Evolutionary conservation across 1,140 invertebrate species (phyloP), one percentile per base, ranked within the genome.

Genomic region (Drosophila sproati): DNA sequence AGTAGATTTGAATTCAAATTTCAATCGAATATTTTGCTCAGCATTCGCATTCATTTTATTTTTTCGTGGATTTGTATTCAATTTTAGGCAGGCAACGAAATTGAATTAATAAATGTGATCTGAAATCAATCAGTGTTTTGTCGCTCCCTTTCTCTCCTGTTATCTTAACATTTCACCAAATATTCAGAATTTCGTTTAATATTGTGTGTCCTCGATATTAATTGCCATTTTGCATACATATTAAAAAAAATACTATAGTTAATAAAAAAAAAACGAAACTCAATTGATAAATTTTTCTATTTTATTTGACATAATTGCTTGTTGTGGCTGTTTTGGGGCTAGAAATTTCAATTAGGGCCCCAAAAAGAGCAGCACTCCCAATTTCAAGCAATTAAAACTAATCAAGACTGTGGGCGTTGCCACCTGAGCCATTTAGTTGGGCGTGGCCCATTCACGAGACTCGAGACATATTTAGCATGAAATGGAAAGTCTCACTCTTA

Each of bases 1-100:
- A 74, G 72, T 74, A 63, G 72, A 70, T 74, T 74, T 74, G 72
- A 74, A 74, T 74, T 74, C 70, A 70, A 70, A 75, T 64, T 71
- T 66, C 72, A 60, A 72, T 66, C 61, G 67, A 71, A 76, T 70
- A 69, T 69, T 64, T 61, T 56, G 57, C 66, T 69, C 51, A 56
- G 31, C 29, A 39, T 73, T 67, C 3, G 29, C 10, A 29, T 52
- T 57, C 8, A 59, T 34, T 50, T 48, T 61, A 50, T 28, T 37
- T 39, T 41, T 59, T 73, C 41, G 7, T 43, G 39, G 34, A 60
- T 61, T 74, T 56, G 62, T 62, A 74, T 60, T 73, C 37, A 52
- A 29, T 72, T 66, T 57, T 5, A 37, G 52, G 67, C 39, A 34
- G 7, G 31, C 54, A 67, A 51, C 29, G 32, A 41, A 70, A 70